These are phyloP conservation scores for Catostylus mosaicus DNA, from an alignment of 30 jellyfish, hydroid and myxozoan species.

Conservation along the genomic window DNA sequence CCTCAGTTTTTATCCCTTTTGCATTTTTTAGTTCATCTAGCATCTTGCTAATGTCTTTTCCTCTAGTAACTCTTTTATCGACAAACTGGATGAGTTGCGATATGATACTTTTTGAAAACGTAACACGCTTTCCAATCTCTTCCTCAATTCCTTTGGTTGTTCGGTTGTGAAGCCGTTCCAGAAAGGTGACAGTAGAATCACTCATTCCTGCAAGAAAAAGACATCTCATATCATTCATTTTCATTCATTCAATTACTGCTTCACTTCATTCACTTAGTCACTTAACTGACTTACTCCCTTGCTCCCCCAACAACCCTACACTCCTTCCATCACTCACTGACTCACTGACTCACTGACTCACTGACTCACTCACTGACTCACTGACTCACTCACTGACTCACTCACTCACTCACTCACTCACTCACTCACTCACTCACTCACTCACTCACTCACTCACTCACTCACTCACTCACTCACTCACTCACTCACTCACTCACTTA, in stretches of 20 bases:
- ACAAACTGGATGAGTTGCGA: slow-evolving; percentile 57
- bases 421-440: too few species aligned
- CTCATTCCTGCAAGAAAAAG: slow-evolving; percentile 71
- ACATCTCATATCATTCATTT: too few species aligned
- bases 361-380: too few species aligned
- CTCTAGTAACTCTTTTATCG: slow-evolving; percentile 75
- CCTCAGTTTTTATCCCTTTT: slow-evolving; percentile 4
- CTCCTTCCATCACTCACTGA: too few species aligned
- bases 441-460: too few species aligned
- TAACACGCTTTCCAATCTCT: slow-evolving; percentile 79
- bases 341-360: too few species aligned
- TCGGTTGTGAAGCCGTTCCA: slow-evolving; percentile 92
- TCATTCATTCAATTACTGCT: not conserved
- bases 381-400: too few species aligned
- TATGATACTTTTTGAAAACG: slow-evolving; percentile 73
- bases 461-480: too few species aligned
- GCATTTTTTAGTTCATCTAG: slow-evolving; percentile 31
- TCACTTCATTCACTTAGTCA: not conserved
- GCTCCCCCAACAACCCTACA: too few species aligned
- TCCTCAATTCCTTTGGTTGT: slow-evolving; percentile 94
- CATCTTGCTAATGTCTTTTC: slow-evolving; percentile 73
- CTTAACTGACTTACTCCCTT: too few species aligned
- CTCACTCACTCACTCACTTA: too few species aligned
- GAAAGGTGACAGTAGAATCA: slow-evolving; percentile 90
- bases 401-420: too few species aligned